Percentiles rank a stretch among this genome's conserved stretches.
These are phyloP conservation scores for Hafferia zeledoni DNA, from an alignment of 2,797 vertebrate species.

Conservation along the genomic window DNA sequence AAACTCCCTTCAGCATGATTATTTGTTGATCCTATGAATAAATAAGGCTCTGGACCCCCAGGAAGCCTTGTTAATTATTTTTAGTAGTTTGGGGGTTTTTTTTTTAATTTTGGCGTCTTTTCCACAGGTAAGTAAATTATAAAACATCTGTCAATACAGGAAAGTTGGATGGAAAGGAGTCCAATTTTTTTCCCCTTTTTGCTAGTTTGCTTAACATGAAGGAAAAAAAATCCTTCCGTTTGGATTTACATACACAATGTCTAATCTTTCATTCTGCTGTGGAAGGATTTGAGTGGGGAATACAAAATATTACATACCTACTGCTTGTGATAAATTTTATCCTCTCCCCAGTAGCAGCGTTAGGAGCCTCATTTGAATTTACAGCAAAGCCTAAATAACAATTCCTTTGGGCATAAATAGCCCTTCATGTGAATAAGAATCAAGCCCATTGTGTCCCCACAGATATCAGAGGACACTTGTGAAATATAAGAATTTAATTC, in stretches of 20 bases:
- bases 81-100: background rate
- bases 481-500: background rate
- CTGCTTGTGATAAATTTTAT: conserved; percentile 38
- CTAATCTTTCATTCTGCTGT: background rate
- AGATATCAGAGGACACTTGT: background rate
- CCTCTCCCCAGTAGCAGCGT: background rate
- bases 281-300: background rate
- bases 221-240: background rate
- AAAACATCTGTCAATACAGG: background rate
- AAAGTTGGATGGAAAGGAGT: background rate
- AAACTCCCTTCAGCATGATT: background rate
- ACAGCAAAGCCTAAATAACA: background rate
- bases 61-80: background rate
- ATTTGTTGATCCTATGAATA: background rate
- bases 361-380: conserved; percentile 26
- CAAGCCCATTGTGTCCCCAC: background rate
- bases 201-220: background rate
- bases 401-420: background rate
- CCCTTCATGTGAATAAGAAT: background rate
- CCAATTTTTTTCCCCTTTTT: background rate
- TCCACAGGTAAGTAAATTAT: background rate
- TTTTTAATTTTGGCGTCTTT: background rate
- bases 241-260: background rate
- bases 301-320: background rate
- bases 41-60: background rate